phyloP scores from a whole-genome alignment of 2,888 invertebrate species.

The Odontothrips loti region DNA sequence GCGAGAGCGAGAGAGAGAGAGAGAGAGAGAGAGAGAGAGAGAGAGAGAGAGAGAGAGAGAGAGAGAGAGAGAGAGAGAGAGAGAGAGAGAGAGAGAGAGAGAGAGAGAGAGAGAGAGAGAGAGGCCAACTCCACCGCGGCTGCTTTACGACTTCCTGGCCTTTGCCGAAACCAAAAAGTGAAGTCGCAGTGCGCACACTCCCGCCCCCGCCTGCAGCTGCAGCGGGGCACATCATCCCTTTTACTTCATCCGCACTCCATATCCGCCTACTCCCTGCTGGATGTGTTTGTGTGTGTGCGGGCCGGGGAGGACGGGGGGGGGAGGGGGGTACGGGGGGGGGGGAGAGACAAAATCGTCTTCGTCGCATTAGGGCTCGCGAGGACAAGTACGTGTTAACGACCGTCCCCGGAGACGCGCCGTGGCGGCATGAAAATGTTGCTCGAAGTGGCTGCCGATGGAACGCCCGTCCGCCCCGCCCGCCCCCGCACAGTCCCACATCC shows the following conservation, averaged over 20 bases:
- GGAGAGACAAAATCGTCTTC: no score
- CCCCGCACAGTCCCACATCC: no score
- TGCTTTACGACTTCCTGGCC: conserved; percentile 21
- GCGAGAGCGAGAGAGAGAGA: no score
- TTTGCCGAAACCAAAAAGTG: not conserved
- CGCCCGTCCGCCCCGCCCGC: no score
- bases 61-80: not conserved
- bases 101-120: not conserved
- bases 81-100: not conserved
- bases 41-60: no score
- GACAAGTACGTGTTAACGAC: not conserved
- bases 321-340: no score
- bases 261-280: no score
- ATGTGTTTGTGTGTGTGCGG: no score
- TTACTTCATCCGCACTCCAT: no score
- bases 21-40: no score
- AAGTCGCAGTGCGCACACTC: not conserved
- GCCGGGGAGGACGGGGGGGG: no score
- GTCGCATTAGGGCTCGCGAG: not conserved
- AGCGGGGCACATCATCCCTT: no score
- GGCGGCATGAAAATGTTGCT: not conserved
- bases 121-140: not conserved
- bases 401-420: not conserved
- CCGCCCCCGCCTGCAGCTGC: not conserved
- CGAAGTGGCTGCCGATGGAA: not conserved